Base-by-base conservation (phyloP, 2,888 invertebrate genomes). In the Xylophagus ater region DNA sequence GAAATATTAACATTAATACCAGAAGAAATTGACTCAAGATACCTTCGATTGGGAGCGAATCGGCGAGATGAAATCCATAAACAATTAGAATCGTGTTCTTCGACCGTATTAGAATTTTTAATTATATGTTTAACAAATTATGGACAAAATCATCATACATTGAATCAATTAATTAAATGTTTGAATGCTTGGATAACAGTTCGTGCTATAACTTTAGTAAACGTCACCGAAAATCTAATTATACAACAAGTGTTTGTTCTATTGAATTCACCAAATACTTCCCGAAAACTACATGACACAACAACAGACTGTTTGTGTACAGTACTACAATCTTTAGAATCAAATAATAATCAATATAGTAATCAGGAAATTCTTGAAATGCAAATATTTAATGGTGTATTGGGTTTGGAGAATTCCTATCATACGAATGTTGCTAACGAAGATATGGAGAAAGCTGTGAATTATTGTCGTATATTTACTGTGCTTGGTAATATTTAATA, bases 1-100 rank as follows among this genome's bases (percentile, higher is more conserved):
- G 93, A 94, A 72, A 78, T 97, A 49, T 71, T 98, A 49, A 92
- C 86, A 32, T 86, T 96, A 18, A 69, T 97, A 54, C 96, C 97
- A 4, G 97, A 98, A 69, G 97, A 98, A 75, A 81, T 93, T 41
- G 82, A 83, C 59, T 84, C 84, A 1, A 66, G 83, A 49, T 78
- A 74, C 48, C 67, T 89, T 41, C 76, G 81, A 54, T 70, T 98
- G 43, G 97, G 96, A 25, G 87, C 87, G 48, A 97, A 96, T 65
- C 72, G 97, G 44, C 71, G 96, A 45, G 75, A 81, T 46, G 85
- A 92, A 54, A 76, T 97, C 29, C 75, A 83, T 51, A 72, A 78
- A 38, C 87, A 93, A 57, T 71, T 94, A 46, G 74, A 78, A 51
- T 67, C 70, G 30, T 81, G 84, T 58, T 78, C 88, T 19, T 74